Evolutionary conservation across 2,113 vertebrate species (phyloP), one percentile per base, ranked within the genome.

Genomic region (Fulica atra): DNA sequence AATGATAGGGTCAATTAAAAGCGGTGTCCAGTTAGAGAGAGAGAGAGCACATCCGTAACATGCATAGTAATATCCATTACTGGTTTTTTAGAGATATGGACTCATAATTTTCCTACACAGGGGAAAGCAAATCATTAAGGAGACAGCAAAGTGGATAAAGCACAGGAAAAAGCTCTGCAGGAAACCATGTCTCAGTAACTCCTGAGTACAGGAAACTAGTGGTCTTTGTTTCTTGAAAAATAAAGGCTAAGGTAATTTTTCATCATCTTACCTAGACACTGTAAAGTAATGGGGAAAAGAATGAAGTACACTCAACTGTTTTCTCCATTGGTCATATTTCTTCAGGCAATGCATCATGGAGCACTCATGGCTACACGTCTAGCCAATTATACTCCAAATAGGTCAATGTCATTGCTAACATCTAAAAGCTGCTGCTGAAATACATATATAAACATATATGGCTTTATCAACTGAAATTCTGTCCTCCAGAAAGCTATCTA

Each of bases 401-500:
- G 2, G 38, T 68, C 77, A 87, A 59, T 44, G 25, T 17, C 33
- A 78, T 25, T 88, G 56, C 20, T 48, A 79, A 68, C 4, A 76
- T 59, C 29, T 74, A 50, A 76, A 82, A 78, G 33, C 36, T 74
- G 33, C 6, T 57, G 36, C 2, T 56, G 8, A 28, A 81, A 71
- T 56, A 46, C 14, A 63, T 5, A 4, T 13, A 1, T 9, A 7
- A 36, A 20, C 13, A 1, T 9, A 7, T 38, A 20, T 15, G 9
- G 14, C 42, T 71, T 74, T 46, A 69, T 15, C 33, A 88, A 61
- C 9, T 70, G 50, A 73, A 81, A 51, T 70, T 40, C 38, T 68
- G 9, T 35, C 66, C 15, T 79, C 29, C 36, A 42, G 46, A 82
- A 82, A 53, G 17, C 61, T 29, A 26, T 61, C 33, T 76, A 40